Base-by-base conservation (phyloP, 1,140 invertebrate genomes). In the Dendroctonus ponderosae region DNA sequence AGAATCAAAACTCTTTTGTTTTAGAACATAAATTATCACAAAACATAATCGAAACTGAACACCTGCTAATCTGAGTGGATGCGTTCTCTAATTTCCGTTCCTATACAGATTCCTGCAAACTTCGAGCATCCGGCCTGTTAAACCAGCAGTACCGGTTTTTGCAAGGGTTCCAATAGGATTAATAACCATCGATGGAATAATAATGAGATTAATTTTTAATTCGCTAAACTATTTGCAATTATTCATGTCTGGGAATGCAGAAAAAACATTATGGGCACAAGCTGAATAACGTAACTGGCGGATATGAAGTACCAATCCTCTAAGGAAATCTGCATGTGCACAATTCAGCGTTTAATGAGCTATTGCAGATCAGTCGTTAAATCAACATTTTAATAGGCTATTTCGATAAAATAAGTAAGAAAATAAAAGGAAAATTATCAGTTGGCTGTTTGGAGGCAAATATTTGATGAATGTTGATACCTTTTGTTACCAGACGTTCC, bases 91-190 rank as follows among this genome's bases (percentile, higher is more conserved):
- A 65, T 65, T 65, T 65, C 62, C 62, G 62, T 49, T 65, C 53
- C 43, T 65, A 57, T 58, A 65, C 26, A 65, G 62, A 65, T 57
- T 49, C 62, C 62, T 50, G 62, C 62, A 65, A 65, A 57, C 26
- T 65, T 65, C 46, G 44, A 48, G 62, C 44, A 65, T 65, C 62
- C 62, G 62, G 62, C 62, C 53, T 65, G 56, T 38, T 48, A 50
- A 65, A 65, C 62, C 62, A 44, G 62, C 62, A 65, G 62, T 48
- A 65, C 62, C 62, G 62, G 62, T 65, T 65, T 63, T 65, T 11
- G 38, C 52, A 51, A 40, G 62, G 62, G 62, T 57, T 65, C 62
- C 52, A 65, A 58, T 56, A 57, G 62, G 53, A 65, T 49, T 65
- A 57, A 50, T 42, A 65, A 50, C 44, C 38, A 15, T n/a, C 38